A percentile compares a stretch with the other conserved stretches of the same genome.
phyloP scores from a whole-genome alignment of 2,797 vertebrate genomes.

The Pristis pectinata region DNA sequence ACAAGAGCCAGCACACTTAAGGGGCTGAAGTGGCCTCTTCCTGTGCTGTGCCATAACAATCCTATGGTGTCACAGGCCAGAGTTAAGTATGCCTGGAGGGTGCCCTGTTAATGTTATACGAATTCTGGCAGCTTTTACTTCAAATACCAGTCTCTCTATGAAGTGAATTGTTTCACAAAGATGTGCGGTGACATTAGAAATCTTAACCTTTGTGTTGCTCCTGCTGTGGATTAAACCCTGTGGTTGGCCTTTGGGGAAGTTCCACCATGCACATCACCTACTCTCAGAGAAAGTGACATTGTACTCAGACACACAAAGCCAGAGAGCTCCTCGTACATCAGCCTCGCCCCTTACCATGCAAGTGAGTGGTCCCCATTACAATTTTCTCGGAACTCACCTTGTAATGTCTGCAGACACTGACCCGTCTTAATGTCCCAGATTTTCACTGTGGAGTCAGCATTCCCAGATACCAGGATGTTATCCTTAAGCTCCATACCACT shows the following conservation, averaged over 20 bases:
- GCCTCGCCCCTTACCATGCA: not conserved
- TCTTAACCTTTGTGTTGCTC: not conserved
- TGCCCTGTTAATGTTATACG: too few species aligned
- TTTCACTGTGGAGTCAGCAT: slow-evolving; percentile 53
- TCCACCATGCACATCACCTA: not conserved
- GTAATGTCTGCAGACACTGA: slow-evolving; percentile 54
- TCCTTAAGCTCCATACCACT: slow-evolving; percentile 54
- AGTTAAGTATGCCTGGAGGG: too few species aligned
- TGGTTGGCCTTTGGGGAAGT: too few species aligned
- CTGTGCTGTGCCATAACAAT: too few species aligned
- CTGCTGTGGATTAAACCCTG: not conserved
- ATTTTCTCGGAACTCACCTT: slow-evolving; percentile 46
- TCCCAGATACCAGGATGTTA: slow-evolving; percentile 53
- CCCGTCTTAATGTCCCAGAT: slow-evolving; percentile 58
- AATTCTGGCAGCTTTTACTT: not conserved
- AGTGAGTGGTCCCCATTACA: too few species aligned
- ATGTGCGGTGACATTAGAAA: not conserved
- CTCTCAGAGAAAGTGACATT: not conserved
- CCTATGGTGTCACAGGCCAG: too few species aligned
- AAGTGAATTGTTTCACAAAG: not conserved
- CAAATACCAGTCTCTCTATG: not conserved
- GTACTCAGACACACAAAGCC: not conserved
- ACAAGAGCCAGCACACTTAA: too few species aligned
- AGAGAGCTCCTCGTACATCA: not conserved
- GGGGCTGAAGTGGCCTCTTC: too few species aligned